A percentile compares a stretch with the other conserved stretches of the same genome.
These are phyloP conservation scores for Reticulitermes speratus DNA, from an alignment of 1,140 invertebrate species.

Conservation along the genomic window DNA sequence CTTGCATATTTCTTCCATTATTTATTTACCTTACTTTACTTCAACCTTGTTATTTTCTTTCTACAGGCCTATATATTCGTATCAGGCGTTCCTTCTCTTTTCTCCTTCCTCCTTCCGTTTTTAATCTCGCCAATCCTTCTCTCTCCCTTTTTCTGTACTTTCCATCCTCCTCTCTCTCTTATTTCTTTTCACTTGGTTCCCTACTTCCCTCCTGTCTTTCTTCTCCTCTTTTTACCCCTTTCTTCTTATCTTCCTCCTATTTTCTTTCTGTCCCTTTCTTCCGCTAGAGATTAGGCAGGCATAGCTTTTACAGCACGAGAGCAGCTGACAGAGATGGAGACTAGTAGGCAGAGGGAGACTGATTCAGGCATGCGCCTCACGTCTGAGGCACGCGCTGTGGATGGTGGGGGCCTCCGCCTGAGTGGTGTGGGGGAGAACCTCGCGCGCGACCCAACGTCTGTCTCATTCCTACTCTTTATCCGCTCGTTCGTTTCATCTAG, in stretches of 20 bases:
- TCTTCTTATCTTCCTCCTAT: not conserved
- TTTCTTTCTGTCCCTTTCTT: not conserved
- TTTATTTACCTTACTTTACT: no score
- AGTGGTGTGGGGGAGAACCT: not conserved
- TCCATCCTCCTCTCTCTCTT: not conserved
- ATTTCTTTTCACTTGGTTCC: not conserved
- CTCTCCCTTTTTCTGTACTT: not conserved
- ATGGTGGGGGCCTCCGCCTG: not conserved
- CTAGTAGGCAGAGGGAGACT: not conserved
- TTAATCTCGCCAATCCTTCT: not conserved
- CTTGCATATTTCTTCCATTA: no score
- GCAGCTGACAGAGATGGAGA: not conserved
- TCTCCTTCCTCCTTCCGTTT: not conserved
- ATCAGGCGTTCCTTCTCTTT: not conserved
- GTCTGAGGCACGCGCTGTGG: conserved; percentile 30
- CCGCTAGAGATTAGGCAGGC: not conserved
- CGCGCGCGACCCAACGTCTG: not conserved
- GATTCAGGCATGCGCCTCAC: conserved; percentile 28
- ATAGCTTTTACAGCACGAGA: not conserved
- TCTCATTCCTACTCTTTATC: conserved; percentile 12
- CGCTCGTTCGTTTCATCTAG: not conserved
- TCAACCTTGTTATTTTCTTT: not conserved
- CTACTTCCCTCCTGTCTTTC: no score
- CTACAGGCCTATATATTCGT: no score
- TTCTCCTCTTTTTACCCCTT: no score